Conservation (phyloP, 2,113 vertebrate genomes). For the Fulmarus glacialis region DNA sequence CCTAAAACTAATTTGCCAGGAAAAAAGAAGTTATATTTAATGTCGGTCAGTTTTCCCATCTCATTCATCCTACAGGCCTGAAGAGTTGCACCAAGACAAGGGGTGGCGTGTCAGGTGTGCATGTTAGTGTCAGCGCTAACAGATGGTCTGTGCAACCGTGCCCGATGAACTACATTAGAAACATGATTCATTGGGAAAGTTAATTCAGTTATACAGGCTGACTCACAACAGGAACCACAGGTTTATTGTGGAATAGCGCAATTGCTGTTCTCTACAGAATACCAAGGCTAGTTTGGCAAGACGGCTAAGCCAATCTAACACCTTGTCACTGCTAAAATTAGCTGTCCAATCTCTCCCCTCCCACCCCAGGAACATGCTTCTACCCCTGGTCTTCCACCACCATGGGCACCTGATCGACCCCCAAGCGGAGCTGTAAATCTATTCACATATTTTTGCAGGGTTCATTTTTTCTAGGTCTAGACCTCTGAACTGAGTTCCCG, state of each 20-base stretch:
- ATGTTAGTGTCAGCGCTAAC: background rate
- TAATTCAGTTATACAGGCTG: background rate
- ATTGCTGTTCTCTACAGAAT: background rate
- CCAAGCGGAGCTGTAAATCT: fast-evolving
- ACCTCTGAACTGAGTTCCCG: fast-evolving
- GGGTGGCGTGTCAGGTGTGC: background rate
- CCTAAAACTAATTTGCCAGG: background rate
- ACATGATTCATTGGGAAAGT: background rate
- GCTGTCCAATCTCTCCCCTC: background rate
- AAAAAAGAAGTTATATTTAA: background rate
- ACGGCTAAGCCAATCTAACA: background rate
- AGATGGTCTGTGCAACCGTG: background rate
- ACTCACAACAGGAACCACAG: background rate
- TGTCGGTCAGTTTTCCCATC: background rate
- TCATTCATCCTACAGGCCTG: background rate
- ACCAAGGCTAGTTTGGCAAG: background rate
- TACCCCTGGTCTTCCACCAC: background rate
- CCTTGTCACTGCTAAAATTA: background rate
- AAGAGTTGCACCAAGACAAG: background rate
- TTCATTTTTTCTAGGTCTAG: background rate
- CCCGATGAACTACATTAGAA: background rate
- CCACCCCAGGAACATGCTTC: background rate
- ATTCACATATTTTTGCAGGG: background rate
- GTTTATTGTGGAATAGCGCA: background rate
- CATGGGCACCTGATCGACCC: fast-evolving